A percentile compares a stretch with the other conserved stretches of the same genome.
Conservation (phyloP, 2,113 vertebrate species). For the Stigmatopora nigra region DNA sequence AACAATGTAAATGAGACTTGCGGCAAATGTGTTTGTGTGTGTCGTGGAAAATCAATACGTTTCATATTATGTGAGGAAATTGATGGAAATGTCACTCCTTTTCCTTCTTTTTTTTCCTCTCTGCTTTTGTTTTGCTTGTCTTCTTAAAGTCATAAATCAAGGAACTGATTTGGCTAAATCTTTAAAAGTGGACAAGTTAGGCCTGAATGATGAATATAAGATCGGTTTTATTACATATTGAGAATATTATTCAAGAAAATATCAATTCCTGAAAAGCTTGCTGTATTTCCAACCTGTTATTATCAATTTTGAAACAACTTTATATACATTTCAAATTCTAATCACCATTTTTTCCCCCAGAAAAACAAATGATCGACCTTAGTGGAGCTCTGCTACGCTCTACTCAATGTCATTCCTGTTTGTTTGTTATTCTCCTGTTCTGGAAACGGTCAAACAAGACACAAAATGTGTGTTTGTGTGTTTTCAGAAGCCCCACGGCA, state of each 20-base stretch:
- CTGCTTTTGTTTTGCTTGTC: neutral
- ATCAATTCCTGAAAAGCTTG: too few species aligned
- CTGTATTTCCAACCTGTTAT: too few species aligned
- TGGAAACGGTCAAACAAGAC: neutral
- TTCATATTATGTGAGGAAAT: too few species aligned
- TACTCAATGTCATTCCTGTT: neutral
- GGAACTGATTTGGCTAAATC: too few species aligned
- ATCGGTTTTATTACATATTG: too few species aligned
- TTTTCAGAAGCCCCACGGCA: neutral
- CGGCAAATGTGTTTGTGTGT: neutral
- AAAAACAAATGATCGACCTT: neutral
- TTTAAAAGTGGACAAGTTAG: too few species aligned
- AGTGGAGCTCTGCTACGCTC: neutral
- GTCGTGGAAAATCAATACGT: neutral
- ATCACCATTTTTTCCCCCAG: neutral
- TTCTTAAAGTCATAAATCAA: neutral
- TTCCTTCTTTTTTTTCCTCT: too few species aligned
- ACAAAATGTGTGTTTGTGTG: neutral
- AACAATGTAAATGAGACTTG: neutral
- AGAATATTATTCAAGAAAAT: too few species aligned
- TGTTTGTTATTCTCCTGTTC: neutral
- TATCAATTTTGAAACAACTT: neutral
- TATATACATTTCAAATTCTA: neutral
- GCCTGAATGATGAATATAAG: too few species aligned
- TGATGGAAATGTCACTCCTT: neutral